A percentile compares a stretch with the other conserved stretches of the same genome.
Conservation (phyloP, 1,140 invertebrate species). For the Polypedilum pembai region DNA sequence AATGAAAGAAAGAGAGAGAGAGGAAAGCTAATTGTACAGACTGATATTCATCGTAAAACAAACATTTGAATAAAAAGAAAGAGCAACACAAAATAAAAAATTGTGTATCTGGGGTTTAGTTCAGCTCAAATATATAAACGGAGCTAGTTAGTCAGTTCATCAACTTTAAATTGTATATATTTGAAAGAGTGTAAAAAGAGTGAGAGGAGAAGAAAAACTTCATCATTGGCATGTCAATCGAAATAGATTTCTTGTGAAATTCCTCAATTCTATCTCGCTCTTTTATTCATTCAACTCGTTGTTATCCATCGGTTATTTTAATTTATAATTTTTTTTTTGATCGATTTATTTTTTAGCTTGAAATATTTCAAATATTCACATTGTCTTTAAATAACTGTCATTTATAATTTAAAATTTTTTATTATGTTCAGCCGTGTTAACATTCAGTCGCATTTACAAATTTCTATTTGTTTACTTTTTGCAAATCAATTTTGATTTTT, state of each 20-base stretch:
- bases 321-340: not conserved
- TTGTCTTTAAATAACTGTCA: too few species aligned
- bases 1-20: too few species aligned
- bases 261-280: not conserved
- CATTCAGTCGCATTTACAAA: too few species aligned
- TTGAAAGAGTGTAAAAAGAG: not conserved
- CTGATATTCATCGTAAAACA: constrained; percentile 23
- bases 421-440: too few species aligned
- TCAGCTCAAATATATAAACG: not conserved
- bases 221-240: constrained; percentile 16
- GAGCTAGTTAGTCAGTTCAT: not conserved
- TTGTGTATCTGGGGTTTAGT: not conserved
- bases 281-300: not conserved
- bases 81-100: not conserved
- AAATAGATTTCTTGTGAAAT: constrained; percentile 7
- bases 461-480: too few species aligned
- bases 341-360: constrained; percentile 2
- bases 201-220: not conserved
- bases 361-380: too few species aligned
- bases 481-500: too few species aligned
- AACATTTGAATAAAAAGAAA: constrained; percentile 24
- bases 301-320: constrained; percentile 5
- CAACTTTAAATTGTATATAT: not conserved
- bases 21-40: constrained; percentile 9
- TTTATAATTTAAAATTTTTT: too few species aligned